These are phyloP conservation scores for Drosophila miranda DNA, from an alignment of 1,140 invertebrate species.

Conservation along the genomic window DNA sequence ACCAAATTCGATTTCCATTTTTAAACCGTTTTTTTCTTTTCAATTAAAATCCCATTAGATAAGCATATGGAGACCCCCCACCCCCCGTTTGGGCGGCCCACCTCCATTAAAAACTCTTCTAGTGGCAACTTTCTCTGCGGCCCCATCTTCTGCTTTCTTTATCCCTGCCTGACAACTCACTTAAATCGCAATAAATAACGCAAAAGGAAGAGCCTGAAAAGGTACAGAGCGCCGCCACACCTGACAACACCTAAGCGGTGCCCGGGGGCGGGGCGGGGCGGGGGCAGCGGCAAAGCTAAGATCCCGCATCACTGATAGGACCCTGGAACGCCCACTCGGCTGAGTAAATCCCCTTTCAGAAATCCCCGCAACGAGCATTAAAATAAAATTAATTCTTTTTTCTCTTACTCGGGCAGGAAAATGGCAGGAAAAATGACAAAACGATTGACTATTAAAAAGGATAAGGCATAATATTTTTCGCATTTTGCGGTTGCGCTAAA, in stretches of 20 bases:
- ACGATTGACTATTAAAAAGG: conserved; percentile 80
- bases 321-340: conserved; percentile 46
- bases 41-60: conserved; percentile 75
- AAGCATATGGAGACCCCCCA: conserved; percentile 18
- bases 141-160: conserved; percentile 7
- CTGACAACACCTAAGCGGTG: conserved; percentile 60
- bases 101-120: conserved; percentile 25
- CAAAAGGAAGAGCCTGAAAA: conserved; percentile 37
- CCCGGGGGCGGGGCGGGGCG: background rate
- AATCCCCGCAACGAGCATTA: conserved; percentile 67
- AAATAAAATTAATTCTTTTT: conserved; percentile 75
- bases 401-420: conserved; percentile 23
- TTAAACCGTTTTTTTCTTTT: conserved; percentile 27
- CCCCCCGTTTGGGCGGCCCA: conserved; percentile 21
- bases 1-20: no score
- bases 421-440: conserved; percentile 58
- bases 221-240: conserved; percentile 54
- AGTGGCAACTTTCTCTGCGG: background rate
- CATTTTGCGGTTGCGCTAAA: conserved; percentile 51
- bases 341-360: conserved; percentile 41
- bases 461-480: conserved; percentile 78
- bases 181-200: conserved; percentile 78
- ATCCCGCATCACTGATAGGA: conserved; percentile 67
- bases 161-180: conserved; percentile 68
- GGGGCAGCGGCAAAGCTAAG: conserved; percentile 9